Evolutionary conservation across 1,140 invertebrate species (phyloP), one percentile per base, ranked within the genome.

Genomic region (Drosophila lini): DNA sequence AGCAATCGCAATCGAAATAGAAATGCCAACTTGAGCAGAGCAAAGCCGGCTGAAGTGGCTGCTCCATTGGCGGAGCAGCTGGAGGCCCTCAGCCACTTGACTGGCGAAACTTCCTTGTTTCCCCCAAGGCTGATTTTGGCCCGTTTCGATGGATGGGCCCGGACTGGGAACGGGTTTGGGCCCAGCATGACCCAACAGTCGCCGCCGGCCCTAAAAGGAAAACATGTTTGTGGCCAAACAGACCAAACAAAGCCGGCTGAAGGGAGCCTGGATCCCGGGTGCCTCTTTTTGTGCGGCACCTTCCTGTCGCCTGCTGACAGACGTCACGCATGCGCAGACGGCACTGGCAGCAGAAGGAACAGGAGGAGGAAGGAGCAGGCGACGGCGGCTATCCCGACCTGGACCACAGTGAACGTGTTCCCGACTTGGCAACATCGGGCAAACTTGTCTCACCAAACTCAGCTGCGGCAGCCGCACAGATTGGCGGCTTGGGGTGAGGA

Each of bases 181-280:
- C 67, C 48, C 80, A 65, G 78, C 75, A 68, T 79, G 83, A 86
- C 71, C 80, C 70, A 69, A 58, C 50, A 45, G 40, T 10, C 15
- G 15, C 42, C 58, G 44, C 47, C 32, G 73, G 61, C 59, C 81
- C 78, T 56, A 70, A 88, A 86, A 88, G 71, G 83, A 69, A 80
- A 88, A 88, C 83, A 80, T 83, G 83, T 89, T 89, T 89, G 45
- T 80, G 32, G 48, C 50, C 65, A 61, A 79, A 64, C 59, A 79
- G 32, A 70, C 67, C n/a, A 57, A 73, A 75, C 42, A 47, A 71
- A 36, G 47, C 47, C 55, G 57, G 22, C 57, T 19, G 36, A 38
- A 57, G 58, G 56, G 48, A 44, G 69, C 34, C 74, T 55, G 47
- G 47, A 61, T 64, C 34, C 50, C 28, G 44, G 50, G 32, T 22